Conservation (phyloP, 2,888 invertebrate genomes). For the Stomorhina lunata region DNA sequence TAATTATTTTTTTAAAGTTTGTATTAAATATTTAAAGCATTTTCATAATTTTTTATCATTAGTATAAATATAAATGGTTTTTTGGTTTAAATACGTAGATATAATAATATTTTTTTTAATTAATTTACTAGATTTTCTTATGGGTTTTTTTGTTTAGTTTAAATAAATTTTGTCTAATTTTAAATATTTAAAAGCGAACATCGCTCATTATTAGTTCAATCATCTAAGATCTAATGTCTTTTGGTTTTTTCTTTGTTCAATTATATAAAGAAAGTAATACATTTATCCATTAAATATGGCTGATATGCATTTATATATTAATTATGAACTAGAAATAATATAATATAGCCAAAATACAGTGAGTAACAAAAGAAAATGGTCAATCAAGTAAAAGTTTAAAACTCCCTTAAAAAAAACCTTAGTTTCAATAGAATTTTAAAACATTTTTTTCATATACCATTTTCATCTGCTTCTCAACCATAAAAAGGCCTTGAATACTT, state of each 20-base stretch:
- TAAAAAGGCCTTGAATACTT: not conserved
- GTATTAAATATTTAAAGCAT: slow-evolving; percentile 42
- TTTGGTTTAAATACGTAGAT: slow-evolving; percentile 10
- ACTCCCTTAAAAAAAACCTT: not conserved
- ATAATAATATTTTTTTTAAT: slow-evolving; percentile 41
- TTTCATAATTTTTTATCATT: slow-evolving; percentile 31
- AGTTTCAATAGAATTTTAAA: not conserved
- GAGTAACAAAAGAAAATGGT: not conserved
- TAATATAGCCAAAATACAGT: not conserved
- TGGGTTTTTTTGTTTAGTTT: slow-evolving; percentile 46
- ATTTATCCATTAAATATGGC: slow-evolving; percentile 41
- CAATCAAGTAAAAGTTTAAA: not conserved
- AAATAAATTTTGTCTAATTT: slow-evolving; percentile 35
- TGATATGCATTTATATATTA: slow-evolving; percentile 53
- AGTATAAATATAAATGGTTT: slow-evolving; percentile 36
- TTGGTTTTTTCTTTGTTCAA: slow-evolving; percentile 36
- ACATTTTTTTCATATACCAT: too few species aligned
- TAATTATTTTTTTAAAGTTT: slow-evolving; percentile 14
- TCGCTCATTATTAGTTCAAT: slow-evolving; percentile 70
- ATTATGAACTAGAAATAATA: slow-evolving; percentile 20
- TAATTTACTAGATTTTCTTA: slow-evolving; percentile 48
- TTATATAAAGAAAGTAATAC: slow-evolving; percentile 58
- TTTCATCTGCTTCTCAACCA: too few species aligned
- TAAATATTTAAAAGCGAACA: slow-evolving; percentile 76
- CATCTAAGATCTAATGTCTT: slow-evolving; percentile 39